These are phyloP conservation scores for Drepana falcataria DNA, from an alignment of 2,888 invertebrate genomes.

Conservation along the genomic window DNA sequence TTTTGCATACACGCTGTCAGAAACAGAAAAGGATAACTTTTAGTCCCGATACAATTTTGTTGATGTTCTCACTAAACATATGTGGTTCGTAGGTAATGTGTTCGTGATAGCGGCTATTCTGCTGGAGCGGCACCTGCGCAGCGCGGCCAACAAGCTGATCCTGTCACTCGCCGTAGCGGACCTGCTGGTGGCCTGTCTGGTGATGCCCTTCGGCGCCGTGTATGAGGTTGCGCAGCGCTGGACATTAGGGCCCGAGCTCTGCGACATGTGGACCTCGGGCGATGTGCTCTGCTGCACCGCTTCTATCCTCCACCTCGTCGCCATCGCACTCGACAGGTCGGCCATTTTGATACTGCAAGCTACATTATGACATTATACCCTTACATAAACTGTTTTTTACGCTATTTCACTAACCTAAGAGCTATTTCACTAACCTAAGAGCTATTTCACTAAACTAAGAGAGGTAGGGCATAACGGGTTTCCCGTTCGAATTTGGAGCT, in stretches of 20 bases:
- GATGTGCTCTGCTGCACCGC: conserved; percentile 95
- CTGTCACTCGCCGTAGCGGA: conserved; percentile 94
- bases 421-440: no score
- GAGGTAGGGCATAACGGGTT: no score
- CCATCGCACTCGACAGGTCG: conserved; percentile 89
- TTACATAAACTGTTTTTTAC: no score
- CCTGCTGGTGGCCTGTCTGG: conserved; percentile 90
- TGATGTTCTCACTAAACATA: background rate
- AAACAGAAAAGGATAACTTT: no score
- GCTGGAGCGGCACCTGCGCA: conserved; percentile 90
- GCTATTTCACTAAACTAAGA: no score
- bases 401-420: no score
- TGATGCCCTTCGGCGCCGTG: conserved; percentile 87
- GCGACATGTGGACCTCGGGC: conserved; percentile 96
- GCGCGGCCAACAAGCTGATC: conserved; percentile 94
- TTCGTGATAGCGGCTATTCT: conserved; percentile 96
- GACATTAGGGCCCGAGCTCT: conserved; percentile 91
- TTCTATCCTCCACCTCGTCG: conserved; percentile 88
- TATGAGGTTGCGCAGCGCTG: conserved; percentile 89
- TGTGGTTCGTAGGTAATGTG: conserved; percentile 85
- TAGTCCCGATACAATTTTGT: no score
- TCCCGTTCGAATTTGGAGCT: no score
- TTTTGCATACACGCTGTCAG: no score
- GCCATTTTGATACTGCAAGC: background rate
- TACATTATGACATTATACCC: no score